Evolutionary conservation across 2,888 invertebrate species (phyloP).

Genomic region (Sminthurinus aureus): DNA sequence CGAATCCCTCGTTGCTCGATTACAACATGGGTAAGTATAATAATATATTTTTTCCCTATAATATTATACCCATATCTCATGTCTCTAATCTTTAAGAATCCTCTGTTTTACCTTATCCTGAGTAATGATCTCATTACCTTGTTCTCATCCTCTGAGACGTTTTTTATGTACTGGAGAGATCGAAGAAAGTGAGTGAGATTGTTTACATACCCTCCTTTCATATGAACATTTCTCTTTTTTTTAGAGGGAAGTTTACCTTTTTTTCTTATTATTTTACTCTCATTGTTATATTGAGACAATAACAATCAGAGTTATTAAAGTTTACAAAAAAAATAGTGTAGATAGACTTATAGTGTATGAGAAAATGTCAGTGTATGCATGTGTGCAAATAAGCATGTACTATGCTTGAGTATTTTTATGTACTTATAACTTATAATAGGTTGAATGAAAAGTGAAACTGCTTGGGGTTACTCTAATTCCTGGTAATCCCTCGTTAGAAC

Average conservation of each 20-base stretch:
- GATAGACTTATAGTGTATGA: background rate
- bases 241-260: too few relatives aligned
- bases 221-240: too few relatives aligned
- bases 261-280: too few relatives aligned
- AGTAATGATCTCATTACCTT: too few relatives aligned
- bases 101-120: too few relatives aligned
- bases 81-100: too few relatives aligned
- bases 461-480: constrained; percentile 10
- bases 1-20: too few relatives aligned
- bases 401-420: background rate
- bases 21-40: too few relatives aligned
- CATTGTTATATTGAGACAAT: too few relatives aligned
- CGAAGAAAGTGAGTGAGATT: background rate
- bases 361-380: background rate
- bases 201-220: background rate
- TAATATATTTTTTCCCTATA: too few relatives aligned
- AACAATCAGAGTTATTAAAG: background rate
- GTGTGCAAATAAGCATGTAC: background rate
- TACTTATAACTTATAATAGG: background rate
- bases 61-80: too few relatives aligned
- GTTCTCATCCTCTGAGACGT: too few relatives aligned
- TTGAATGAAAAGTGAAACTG: constrained; percentile 24
- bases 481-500: background rate
- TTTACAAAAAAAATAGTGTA: constrained; percentile 18
- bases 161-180: background rate